These are phyloP conservation scores for Lipophrys pholis DNA, from an alignment of 2,113 vertebrate species.

Conservation along the genomic window DNA sequence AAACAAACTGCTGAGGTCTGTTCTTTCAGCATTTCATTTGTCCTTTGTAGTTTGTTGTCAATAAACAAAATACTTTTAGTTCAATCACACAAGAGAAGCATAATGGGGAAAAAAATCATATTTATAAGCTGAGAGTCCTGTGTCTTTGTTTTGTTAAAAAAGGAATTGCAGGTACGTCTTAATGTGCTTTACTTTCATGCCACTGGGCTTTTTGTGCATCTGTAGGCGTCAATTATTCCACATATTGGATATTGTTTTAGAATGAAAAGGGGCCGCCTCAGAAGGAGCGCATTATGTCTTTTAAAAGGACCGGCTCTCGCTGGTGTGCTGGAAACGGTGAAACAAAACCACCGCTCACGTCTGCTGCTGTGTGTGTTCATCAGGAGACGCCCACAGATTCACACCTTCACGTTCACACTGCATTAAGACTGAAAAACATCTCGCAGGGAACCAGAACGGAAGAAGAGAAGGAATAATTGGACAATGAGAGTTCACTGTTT, in stretches of 20 bases:
- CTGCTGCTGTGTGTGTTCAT: constrained; percentile 29
- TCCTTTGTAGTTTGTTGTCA: constrained; percentile 26
- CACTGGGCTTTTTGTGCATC: constrained; percentile 47
- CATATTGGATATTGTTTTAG: constrained; percentile 66
- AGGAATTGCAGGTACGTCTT: constrained; percentile 42
- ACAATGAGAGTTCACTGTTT: no score
- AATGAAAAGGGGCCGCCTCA: constrained; percentile 57
- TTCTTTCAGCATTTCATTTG: constrained; percentile 19
- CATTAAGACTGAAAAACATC: constrained; percentile 39
- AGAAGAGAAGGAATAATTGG: no score
- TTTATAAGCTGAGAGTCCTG: constrained; percentile 8
- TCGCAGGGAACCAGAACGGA: no score
- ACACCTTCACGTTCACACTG: constrained; percentile 37
- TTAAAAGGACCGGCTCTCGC: constrained; percentile 47
- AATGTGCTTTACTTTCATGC: constrained; percentile 55
- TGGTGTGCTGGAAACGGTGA: constrained; percentile 54
- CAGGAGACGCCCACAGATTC: constrained; percentile 28
- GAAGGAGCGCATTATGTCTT: constrained; percentile 51
- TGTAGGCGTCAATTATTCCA: constrained; percentile 65
- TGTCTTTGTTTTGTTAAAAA: constrained; percentile 37
- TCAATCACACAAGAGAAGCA: constrained; percentile 15
- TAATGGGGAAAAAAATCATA: constrained; percentile 19
- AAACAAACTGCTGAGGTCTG: constrained; percentile 14
- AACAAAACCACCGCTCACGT: constrained; percentile 32
- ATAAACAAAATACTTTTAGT: constrained; percentile 32